These are phyloP conservation scores for Sphaerophoria taeniata DNA, from an alignment of 2,888 invertebrate species.

Conservation along the genomic window DNA sequence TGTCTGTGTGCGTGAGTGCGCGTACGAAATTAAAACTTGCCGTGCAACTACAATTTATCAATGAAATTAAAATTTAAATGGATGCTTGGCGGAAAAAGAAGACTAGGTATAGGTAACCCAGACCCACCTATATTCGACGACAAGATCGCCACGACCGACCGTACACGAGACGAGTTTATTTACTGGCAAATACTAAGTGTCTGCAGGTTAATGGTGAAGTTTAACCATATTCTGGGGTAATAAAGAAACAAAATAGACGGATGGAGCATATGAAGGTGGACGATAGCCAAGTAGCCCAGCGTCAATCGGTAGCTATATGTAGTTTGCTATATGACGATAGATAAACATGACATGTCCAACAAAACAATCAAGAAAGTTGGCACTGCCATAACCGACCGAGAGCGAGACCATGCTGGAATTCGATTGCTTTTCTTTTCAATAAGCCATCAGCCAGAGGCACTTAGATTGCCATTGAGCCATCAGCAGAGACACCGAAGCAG, in stretches of 20 bases:
- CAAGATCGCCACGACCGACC: not conserved
- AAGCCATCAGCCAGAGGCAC: constrained; percentile 46
- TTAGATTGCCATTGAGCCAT: constrained; percentile 41
- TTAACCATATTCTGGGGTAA: constrained; percentile 57
- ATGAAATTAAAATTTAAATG: constrained; percentile 69
- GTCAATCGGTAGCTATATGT: constrained; percentile 53
- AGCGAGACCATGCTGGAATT: constrained; percentile 61
- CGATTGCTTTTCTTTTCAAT: constrained; percentile 75
- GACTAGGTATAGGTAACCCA: not conserved
- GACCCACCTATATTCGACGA: constrained; percentile 18
- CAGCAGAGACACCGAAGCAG: constrained; percentile 3
- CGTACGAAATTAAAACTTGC: constrained; percentile 51
- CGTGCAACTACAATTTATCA: constrained; percentile 66
- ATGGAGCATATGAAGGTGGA: constrained; percentile 69
- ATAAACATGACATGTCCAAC: constrained; percentile 36
- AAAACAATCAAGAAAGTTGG: constrained; percentile 74
- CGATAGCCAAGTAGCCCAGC: constrained; percentile 49
- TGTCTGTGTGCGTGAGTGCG: constrained; percentile 11
- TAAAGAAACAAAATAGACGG: constrained; percentile 58
- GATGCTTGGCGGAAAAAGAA: constrained; percentile 51
- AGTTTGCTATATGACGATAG: constrained; percentile 68
- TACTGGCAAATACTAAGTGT: constrained; percentile 50
- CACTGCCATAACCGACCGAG: constrained; percentile 68
- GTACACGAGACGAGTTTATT: constrained; percentile 31
- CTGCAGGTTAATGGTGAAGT: constrained; percentile 58